Conservation (phyloP, 2,113 vertebrate genomes). For the Clarias batrachus region DNA sequence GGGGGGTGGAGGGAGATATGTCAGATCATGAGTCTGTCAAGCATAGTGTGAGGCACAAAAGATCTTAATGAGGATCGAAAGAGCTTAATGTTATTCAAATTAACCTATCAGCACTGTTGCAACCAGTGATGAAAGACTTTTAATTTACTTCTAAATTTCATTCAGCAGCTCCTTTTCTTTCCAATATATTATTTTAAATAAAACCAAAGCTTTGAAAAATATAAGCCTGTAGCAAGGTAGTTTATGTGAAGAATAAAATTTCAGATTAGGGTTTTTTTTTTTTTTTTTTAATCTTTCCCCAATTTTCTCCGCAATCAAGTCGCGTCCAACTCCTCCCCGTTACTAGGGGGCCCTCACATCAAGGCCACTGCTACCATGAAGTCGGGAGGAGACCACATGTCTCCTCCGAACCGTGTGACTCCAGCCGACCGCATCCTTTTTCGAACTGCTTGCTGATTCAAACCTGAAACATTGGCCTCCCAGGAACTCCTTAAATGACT, state of each 20-base stretch:
- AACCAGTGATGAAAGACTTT: not conserved
- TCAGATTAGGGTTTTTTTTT: not conserved
- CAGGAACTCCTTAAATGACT: too few species aligned
- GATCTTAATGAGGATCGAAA: not conserved
- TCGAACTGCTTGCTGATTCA: too few species aligned
- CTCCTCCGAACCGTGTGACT: too few species aligned
- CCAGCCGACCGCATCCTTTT: too few species aligned
- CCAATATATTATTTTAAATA: not conserved
- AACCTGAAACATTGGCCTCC: too few species aligned
- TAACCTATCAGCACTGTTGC: not conserved
- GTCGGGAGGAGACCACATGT: too few species aligned
- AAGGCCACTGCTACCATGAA: too few species aligned
- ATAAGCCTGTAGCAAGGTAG: not conserved
- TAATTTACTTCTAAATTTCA: not conserved
- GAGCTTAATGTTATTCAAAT: not conserved
- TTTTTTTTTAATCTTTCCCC: too few species aligned
- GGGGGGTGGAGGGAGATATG: too few species aligned
- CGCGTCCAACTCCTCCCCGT: too few species aligned
- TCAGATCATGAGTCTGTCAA: not conserved
- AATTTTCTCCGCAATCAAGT: too few species aligned
- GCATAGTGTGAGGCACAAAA: not conserved
- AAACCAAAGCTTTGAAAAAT: not conserved
- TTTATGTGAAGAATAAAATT: not conserved
- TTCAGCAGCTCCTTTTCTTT: not conserved
- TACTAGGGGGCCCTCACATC: too few species aligned